Evolutionary conservation across 2,797 vertebrate species (phyloP).

Genomic region (Meriones psammophilus): DNA sequence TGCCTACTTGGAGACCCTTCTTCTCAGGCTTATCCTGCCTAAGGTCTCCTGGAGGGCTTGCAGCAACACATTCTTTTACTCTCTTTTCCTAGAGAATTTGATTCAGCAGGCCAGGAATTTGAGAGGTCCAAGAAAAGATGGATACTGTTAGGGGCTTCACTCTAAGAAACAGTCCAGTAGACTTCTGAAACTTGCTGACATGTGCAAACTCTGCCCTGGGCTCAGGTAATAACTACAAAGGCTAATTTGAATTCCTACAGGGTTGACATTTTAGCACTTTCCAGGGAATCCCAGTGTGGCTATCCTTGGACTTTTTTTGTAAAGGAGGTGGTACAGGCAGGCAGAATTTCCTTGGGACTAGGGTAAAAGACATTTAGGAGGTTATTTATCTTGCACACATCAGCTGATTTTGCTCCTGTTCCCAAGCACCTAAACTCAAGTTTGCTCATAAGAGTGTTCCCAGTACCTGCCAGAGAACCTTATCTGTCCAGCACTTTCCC

Average conservation of each 20-base stretch:
- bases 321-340: background rate
- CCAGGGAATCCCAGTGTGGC: background rate
- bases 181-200: background rate
- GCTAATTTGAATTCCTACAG: slow-evolving; percentile 14
- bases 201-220: background rate
- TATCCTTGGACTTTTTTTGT: background rate
- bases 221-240: background rate
- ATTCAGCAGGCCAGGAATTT: background rate
- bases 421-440: background rate
- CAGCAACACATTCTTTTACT: background rate
- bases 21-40: background rate
- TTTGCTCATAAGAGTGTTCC: background rate
- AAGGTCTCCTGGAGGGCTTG: background rate
- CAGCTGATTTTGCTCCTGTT: background rate
- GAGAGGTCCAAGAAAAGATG: background rate
- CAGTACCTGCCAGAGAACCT: background rate
- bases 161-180: background rate
- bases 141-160: background rate
- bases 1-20: background rate
- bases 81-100: background rate
- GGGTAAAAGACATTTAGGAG: background rate
- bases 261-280: background rate
- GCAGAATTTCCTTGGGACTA: background rate
- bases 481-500: background rate
- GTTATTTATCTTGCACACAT: background rate